A percentile compares a stretch with the other conserved stretches of the same genome.
Evolutionary conservation across 2,113 vertebrate species (phyloP).

Genomic region (Saccopteryx leptura): DNA sequence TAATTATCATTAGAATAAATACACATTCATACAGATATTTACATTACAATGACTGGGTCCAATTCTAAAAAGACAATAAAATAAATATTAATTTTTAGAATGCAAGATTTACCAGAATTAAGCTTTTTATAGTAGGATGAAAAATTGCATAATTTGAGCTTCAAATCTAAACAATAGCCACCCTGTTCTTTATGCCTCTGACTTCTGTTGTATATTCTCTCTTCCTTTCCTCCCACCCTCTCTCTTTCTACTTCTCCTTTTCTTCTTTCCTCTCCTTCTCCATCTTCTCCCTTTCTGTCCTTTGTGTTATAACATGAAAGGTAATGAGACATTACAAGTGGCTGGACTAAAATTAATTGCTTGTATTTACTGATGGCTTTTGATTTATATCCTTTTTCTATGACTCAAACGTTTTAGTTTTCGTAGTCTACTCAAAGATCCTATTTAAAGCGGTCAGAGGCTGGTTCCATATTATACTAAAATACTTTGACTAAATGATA

Average conservation of each 20-base stretch:
- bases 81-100: slow-evolving; percentile 61
- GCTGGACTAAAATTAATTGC: slow-evolving; percentile 43
- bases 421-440: slow-evolving; percentile 51
- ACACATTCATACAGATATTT: slow-evolving; percentile 74
- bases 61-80: slow-evolving; percentile 51
- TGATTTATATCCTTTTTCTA: slow-evolving; percentile 56
- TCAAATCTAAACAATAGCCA: slow-evolving; percentile 25
- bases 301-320: slow-evolving; percentile 61
- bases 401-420: slow-evolving; percentile 64
- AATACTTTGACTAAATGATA: slow-evolving; percentile 64
- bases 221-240: too few species aligned
- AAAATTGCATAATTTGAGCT: slow-evolving; percentile 38
- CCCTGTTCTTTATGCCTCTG: background rate
- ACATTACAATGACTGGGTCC: slow-evolving; percentile 24
- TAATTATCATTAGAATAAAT: slow-evolving; percentile 73
- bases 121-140: background rate
- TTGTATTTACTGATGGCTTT: slow-evolving; percentile 69
- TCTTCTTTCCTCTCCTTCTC: background rate
- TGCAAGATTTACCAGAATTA: background rate
- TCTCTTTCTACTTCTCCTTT: too few species aligned
- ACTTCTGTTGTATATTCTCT: background rate
- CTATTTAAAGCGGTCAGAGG: slow-evolving; percentile 47
- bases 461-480: slow-evolving; percentile 42
- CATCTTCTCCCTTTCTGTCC: background rate
- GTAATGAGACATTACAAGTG: background rate